Base-by-base conservation (phyloP, 2,888 invertebrate species). In the Synanthedon formicaeformis region DNA sequence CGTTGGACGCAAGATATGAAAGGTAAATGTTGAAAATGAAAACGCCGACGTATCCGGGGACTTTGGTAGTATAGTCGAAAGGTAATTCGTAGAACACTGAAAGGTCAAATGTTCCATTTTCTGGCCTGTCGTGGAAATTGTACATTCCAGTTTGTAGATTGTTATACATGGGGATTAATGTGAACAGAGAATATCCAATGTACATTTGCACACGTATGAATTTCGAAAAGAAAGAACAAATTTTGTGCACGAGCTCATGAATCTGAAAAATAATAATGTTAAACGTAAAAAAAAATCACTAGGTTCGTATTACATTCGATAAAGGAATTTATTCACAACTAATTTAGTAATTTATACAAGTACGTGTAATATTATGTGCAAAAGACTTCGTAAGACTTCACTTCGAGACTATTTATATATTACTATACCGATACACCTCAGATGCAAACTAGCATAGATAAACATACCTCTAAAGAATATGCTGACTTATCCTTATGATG, bases 191-290 rank as follows among this genome's bases (percentile, higher is more conserved):
- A 0, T 57, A 13, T 1, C 55, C 64, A 10, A 55, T 3, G 2
- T 57, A 1, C 56, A 60, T 57, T 53, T 54, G 34, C 8, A 51
- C 4, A 11, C 41, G 49, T 5, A 58, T 11, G 18, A 58, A 57
- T n/a, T 57, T 48, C 1, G 61, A 59, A 48, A 54, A 59, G 45
- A 59, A 58, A 12, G 60, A 57, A 13, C 58, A 64, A 6, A 61
- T 50, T 50, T 57, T 61, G 45, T 66, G 60, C 1, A 65, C 56
- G 12, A 51, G 51, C 10, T 58, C 18, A 40, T 63, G 55, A 11
- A 53, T 58, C 65, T 66, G 61, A 50, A 58, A 23, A 34, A 34
- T 6, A 34, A 34, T 2, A 16, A 16, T 5, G 10, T 34, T 34
- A 2, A 34, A 34, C 1, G 34, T 34, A 34, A 10, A 34, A 8